Evolutionary conservation across 2,797 vertebrate genomes (phyloP), one percentile per base, ranked within the genome.

Genomic region (Falco naumanni): DNA sequence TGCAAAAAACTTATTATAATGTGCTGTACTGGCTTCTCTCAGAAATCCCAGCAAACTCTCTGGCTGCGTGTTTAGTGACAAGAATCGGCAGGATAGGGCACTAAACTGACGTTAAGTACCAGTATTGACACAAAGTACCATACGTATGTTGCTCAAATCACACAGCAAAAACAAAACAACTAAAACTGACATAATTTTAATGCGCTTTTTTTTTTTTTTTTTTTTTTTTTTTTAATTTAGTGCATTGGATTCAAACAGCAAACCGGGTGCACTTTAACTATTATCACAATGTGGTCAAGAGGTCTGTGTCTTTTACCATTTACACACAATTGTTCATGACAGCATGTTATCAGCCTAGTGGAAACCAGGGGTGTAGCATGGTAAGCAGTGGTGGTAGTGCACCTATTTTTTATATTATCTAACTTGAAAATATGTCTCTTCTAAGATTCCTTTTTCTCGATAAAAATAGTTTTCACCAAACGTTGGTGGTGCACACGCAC

Each of bases 351-450:
- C 98, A 98, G 98, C 98, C 98, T 98, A 97, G 98, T 98, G 98
- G 98, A 98, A 98, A 97, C 97, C 97, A 97, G 98, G 98, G 98
- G 98, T 99, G 98, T 98, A 98, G 95, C 97, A 98, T 98, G 98
- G 98, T 97, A 98, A 98, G 98, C 98, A 98, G 98, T 97, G 96
- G 97, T 98, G 98, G 98, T 98, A 98, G 98, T 98, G 98, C 97
- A 98, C 96, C 97, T 98, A 98, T 97, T 95, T 97, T 97, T 98
- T 97, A 98, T 98, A 98, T 98, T 98, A 98, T 97, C 98, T 98
- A 98, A 99, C 98, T 98, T 99, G 99, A 99, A 99, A 99, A 99
- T 99, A 99, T 98, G 98, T 99, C 98, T 99, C 98, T 99, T 98
- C 99, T 99, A 99, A 98, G 98, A 98, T 98, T 99, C 98, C 98